Percentiles rank a stretch among this genome's conserved stretches.
phyloP scores from a whole-genome alignment of 2,888 invertebrate genomes.

The Drosophila mercatorum region DNA sequence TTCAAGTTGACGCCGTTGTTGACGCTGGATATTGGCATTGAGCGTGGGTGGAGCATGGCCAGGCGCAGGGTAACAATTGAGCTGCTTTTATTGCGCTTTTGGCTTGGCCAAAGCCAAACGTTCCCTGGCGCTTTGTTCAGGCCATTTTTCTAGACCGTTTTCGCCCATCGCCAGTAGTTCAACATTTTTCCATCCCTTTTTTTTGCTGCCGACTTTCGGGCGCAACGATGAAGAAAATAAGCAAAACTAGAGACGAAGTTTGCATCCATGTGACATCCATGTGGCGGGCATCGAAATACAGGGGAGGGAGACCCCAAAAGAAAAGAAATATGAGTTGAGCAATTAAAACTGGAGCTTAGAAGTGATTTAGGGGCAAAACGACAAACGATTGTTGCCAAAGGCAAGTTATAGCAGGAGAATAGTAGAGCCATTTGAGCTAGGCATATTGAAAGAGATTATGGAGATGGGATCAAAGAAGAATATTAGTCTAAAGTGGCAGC shows the following conservation, averaged over 20 bases:
- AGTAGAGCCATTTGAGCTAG: background rate
- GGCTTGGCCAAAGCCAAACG: conserved; percentile 43
- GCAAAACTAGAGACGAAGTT: background rate
- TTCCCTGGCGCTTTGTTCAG: conserved; percentile 32
- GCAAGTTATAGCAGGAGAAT: background rate
- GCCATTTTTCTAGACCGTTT: conserved; percentile 28
- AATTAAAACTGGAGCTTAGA: conserved; percentile 2
- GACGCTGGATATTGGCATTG: conserved; percentile 39
- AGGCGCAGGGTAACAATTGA: conserved; percentile 41
- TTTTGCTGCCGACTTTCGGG: conserved; percentile 32
- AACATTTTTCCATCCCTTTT: conserved; percentile 6
- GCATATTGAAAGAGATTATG: background rate
- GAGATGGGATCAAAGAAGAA: background rate
- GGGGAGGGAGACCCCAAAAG: too few species aligned
- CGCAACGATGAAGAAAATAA: conserved; percentile 1
- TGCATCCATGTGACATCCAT: background rate
- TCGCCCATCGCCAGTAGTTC: conserved; percentile 16
- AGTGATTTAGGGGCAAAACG: background rate
- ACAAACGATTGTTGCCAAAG: background rate
- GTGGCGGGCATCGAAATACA: background rate
- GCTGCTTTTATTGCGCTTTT: conserved; percentile 54
- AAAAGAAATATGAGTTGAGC: background rate
- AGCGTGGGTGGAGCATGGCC: background rate
- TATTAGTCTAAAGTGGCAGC: background rate
- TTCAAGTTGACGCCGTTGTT: conserved; percentile 44